Evolutionary conservation across 2,113 vertebrate genomes (phyloP).

Genomic region (Cacatua alba): DNA sequence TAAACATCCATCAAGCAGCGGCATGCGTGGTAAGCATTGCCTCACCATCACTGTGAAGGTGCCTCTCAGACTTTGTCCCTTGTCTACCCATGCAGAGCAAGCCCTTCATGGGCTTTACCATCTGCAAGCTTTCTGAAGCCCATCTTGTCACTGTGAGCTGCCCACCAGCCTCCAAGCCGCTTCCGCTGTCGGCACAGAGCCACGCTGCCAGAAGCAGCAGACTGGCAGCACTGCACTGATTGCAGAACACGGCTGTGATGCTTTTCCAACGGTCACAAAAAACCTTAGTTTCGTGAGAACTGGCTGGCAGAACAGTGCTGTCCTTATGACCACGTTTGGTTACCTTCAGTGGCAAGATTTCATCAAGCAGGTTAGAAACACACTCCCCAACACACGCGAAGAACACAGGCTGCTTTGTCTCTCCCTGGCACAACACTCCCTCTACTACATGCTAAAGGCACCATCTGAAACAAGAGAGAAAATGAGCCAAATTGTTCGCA

Average conservation of each 20-base stretch:
- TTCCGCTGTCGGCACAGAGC: fast-evolving
- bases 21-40: fast-evolving
- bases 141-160: background rate
- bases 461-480: background rate
- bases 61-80: background rate
- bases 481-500: background rate
- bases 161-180: background rate
- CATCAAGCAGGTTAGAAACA: conserved; percentile 33
- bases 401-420: conserved; percentile 29
- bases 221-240: fast-evolving
- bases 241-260: background rate
- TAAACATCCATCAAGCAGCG: background rate
- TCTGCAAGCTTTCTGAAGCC: background rate
- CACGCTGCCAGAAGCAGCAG: background rate
- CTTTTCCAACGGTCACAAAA: background rate
- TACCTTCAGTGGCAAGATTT: conserved; percentile 24
- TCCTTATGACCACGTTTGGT: background rate
- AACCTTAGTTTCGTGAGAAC: background rate
- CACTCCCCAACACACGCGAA: background rate
- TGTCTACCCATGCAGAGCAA: background rate
- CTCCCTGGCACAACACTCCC: conserved; percentile 3
- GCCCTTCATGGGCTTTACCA: background rate
- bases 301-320: background rate
- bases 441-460: background rate
- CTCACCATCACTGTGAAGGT: background rate